Percentiles rank a stretch among this genome's conserved stretches.
Conservation (phyloP, 2,113 vertebrate genomes). For the Istiophorus platypterus region DNA sequence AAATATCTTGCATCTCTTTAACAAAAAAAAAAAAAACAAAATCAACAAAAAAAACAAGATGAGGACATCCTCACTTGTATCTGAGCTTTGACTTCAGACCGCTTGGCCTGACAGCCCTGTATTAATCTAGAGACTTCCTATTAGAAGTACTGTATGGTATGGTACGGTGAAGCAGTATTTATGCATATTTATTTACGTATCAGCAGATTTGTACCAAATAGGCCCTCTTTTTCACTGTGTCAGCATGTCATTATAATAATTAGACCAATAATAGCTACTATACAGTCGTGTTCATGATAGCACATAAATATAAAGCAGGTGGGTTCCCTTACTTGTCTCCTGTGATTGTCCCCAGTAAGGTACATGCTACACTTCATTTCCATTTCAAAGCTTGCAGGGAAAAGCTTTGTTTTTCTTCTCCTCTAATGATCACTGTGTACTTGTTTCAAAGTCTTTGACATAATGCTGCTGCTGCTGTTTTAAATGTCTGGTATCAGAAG, state of each 20-base stretch:
- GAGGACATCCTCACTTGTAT: no score
- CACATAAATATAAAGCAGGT: no score
- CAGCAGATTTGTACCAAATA: no score
- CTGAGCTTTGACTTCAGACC: no score
- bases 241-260: background rate
- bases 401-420: background rate
- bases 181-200: no score
- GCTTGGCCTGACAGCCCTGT: no score
- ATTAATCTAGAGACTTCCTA: no score
- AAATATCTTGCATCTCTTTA: no score
- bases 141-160: no score
- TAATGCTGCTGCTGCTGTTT: background rate
- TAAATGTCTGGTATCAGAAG: background rate
- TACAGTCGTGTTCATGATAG: background rate
- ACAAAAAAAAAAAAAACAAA: no score
- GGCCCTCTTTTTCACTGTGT: background rate
- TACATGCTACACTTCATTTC: constrained; percentile 1
- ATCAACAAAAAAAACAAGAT: no score
- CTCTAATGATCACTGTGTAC: background rate
- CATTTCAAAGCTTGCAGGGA: constrained; percentile 30
- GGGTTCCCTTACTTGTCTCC: background rate
- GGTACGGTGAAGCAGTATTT: no score
- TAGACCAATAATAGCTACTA: background rate
- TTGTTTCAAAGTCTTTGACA: constrained; percentile 3
- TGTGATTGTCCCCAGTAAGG: background rate